Base-by-base conservation (phyloP, 2,888 invertebrate genomes). In the Cheilosia grossa region DNA sequence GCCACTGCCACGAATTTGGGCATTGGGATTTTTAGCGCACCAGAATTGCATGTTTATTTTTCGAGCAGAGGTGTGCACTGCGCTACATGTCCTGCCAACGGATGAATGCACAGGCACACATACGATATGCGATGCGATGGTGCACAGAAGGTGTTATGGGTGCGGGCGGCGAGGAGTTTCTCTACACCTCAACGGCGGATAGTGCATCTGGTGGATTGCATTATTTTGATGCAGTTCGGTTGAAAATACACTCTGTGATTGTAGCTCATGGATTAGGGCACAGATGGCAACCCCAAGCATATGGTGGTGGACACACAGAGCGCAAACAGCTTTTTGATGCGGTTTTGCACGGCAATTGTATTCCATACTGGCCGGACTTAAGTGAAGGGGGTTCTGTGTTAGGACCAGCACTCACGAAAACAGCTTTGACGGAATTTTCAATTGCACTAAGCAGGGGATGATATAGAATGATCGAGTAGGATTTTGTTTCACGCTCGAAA, bases 191-290 rank as follows among this genome's bases (percentile, higher is more conserved):
- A 51, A 58, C 56, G 42, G 24, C 58, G 69, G 24, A n/a, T 21
- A 58, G 37, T 37, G 42, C 44, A 59, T 59, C 53, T 49, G 77
- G 61, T 49, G 77, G 61, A 77, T 66, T 33, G 40, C 72, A 78
- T 82, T 82, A 82, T 82, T 82, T 78, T 66, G 82, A 78, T 72
- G 72, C 72, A 78, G 82, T 78, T 78, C 19, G 78, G 82, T 78
- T 78, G 66, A 54, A 72, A 82, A 61, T 67, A 54, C 82, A 82
- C 72, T 82, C 30, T 6, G 72, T 72, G 82, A 78, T 82, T 78
- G 59, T 72, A 67, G 51, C 77, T 82, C 72, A 77, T 72, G 61
- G 70, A 82, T 77, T 33, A 72, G 72, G 49, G 72, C 40, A 61
- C 59, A 47, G 53, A 54, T 56, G 53, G 17, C 54, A 54, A 61